Evolutionary conservation across 2,888 invertebrate species (phyloP), one percentile per base, ranked within the genome.

Genomic region (Homarus gammarus): DNA sequence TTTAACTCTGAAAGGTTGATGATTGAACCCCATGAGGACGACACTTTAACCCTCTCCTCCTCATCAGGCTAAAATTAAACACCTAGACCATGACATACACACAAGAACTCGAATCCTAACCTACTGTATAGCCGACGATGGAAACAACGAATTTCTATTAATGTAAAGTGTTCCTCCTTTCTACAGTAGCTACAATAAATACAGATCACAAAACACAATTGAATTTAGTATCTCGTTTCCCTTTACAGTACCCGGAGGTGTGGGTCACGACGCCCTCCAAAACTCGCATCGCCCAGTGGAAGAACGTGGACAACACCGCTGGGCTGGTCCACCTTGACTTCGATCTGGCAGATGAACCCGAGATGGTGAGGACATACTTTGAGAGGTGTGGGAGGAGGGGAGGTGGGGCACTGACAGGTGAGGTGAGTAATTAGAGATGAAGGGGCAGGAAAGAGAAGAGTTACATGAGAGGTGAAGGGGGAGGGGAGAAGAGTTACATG

Each of bases 231-330:
- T 10, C 31, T 38, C 36, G 22, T 68, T n/a, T 40, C 44, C 44
- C 64, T 40, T 83, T 40, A 18, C 77, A 88, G 88, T 88, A 88
- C 49, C 49, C 36, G 2, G 61, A 72, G 40, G 75, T 90, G 6
- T 90, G 64, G 51, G 44, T 90, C 0, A 75, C 79, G n/a, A 81
- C 79, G 12, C 96, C 96, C 0, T 94, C 95, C 0, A 95, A 95
- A 0, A 94, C 95, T 0, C 95, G 95, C 3, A 95, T 96, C 0
- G 95, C 95, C 0, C 95, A 96, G 92, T 96, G 96, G 96, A 94
- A 94, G 38, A 95, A 95, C 78, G 94, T 96, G 1, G 95, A 94
- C 68, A 95, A 95, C 0, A 94, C 95, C 89, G 94, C 95, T 36
- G 96, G 96, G 2, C 93, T 96, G 81, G 95, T 95, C 0, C 96